Evolutionary conservation across 2,113 vertebrate genomes (phyloP).

Genomic region (Dipodomys stephensi): DNA sequence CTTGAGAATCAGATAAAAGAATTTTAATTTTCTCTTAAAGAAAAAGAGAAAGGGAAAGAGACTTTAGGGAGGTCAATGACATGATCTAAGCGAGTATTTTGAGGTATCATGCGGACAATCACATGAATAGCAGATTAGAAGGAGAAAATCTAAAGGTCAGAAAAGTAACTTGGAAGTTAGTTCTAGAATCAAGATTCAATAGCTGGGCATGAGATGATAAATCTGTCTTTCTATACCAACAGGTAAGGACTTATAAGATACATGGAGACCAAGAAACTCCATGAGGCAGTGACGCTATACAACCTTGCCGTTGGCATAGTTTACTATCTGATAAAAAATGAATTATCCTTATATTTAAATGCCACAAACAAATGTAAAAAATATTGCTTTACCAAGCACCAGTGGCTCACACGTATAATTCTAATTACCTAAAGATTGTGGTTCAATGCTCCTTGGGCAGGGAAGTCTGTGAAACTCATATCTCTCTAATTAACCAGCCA

Average conservation of each 20-base stretch:
- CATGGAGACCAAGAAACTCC: neutral
- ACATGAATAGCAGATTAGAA: conserved; percentile 50
- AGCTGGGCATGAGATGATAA: neutral
- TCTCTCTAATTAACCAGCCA: too few relatives aligned
- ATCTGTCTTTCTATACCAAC: neutral
- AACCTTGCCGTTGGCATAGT: neutral
- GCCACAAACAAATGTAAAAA: neutral
- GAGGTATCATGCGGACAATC: conserved; percentile 33
- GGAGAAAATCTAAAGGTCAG: conserved; percentile 11
- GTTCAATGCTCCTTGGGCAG: too few relatives aligned
- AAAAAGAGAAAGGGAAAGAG: conserved; percentile 29
- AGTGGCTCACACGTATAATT: too few relatives aligned
- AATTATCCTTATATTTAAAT: conserved; percentile 17
- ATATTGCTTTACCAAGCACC: neutral
- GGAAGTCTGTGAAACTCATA: too few relatives aligned
- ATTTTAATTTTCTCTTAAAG: conserved; percentile 51
- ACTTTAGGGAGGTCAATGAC: conserved; percentile 62
- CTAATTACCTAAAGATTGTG: too few relatives aligned
- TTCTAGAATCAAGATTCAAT: conserved; percentile 46
- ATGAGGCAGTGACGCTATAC: neutral
- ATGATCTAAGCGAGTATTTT: conserved; percentile 49
- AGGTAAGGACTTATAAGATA: neutral
- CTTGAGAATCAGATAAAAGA: conserved; percentile 21
- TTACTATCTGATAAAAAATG: neutral
- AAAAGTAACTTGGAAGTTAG: conserved; percentile 29